Evolutionary conservation across 2,797 vertebrate species (phyloP), one percentile per base, ranked within the genome.

Genomic region (Staurois parvus): DNA sequence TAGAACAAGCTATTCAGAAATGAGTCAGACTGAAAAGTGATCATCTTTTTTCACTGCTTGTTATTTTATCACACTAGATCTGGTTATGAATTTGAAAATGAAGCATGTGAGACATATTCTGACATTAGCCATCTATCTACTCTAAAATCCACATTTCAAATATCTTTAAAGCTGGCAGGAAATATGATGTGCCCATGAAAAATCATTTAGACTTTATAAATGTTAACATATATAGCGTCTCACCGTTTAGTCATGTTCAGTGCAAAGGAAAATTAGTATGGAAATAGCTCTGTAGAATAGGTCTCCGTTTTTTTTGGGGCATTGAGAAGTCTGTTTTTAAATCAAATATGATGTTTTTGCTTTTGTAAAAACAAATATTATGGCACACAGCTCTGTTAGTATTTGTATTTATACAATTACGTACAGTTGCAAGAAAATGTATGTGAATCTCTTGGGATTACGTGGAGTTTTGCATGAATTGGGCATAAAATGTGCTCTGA

Each of bases 31-130:
- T 74, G 45, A 85, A 56, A 28, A 81, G 72, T 26, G 19, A 81
- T 85, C 72, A 81, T 81, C 72, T 85, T 29, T 45, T 48, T 52
- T 70, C 29, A 68, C n/a, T 69, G 48, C 78, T 30, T 81, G 64
- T 81, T 70, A 69, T 69, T 69, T 75, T 85, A 76, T 70, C 72
- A 81, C 59, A 76, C 37, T 48, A 37, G 30, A 34, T 12, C 64
- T 69, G 45, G 59, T 75, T 85, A 76, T 40, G 66, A 59, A 75
- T 76, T 76, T 17, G 30, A 42, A 62, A 64, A 64, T 21, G 34
- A 74, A 66, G 45, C n/a, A 26, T 37, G 52, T 52, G 32, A 83
- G 11, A 28, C 67, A 21, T 42, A 29, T 84, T 59, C n/a, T 83
- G 62, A 56, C 62, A 68, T 76, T 32, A 52, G 5, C 28, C 40